phyloP scores from a whole-genome alignment of 1,140 invertebrate genomes.

The Steinernema khuongi region DNA sequence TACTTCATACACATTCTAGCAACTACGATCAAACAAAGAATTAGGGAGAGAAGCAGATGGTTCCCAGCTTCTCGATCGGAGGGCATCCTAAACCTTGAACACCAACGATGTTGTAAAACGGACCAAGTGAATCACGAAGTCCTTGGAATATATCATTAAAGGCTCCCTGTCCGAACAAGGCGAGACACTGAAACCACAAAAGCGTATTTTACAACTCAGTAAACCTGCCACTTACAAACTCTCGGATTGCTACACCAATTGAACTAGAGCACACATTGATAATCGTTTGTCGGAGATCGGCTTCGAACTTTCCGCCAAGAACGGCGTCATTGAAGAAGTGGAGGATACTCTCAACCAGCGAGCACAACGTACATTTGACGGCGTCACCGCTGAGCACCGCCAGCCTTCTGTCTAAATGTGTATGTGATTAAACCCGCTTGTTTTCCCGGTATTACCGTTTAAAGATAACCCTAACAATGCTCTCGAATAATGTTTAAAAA shows the following conservation, averaged over 20 bases:
- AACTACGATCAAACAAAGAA: too few relatives aligned
- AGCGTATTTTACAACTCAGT: not conserved
- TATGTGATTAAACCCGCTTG: not conserved
- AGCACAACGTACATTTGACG: not conserved
- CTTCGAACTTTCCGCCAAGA: not conserved
- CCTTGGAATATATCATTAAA: not conserved
- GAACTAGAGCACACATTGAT: not conserved
- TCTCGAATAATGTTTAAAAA: not conserved
- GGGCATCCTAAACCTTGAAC: not conserved
- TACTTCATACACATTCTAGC: too few relatives aligned
- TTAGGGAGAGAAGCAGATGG: not conserved
- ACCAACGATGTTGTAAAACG: not conserved
- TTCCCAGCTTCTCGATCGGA: not conserved
- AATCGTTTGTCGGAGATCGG: not conserved
- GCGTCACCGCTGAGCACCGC: not conserved
- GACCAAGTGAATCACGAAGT: not conserved
- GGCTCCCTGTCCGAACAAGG: not conserved
- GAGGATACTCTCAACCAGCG: slow-evolving; percentile 1
- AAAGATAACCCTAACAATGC: too few relatives aligned
- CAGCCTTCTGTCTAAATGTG: not conserved
- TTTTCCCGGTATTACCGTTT: too few relatives aligned
- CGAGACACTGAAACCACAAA: not conserved
- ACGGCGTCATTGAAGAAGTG: not conserved
- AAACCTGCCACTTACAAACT: not conserved
- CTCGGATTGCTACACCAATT: not conserved